Conservation (phyloP, 92 coral and sea anemone genomes). For the Zoanthus sansibaricus region DNA sequence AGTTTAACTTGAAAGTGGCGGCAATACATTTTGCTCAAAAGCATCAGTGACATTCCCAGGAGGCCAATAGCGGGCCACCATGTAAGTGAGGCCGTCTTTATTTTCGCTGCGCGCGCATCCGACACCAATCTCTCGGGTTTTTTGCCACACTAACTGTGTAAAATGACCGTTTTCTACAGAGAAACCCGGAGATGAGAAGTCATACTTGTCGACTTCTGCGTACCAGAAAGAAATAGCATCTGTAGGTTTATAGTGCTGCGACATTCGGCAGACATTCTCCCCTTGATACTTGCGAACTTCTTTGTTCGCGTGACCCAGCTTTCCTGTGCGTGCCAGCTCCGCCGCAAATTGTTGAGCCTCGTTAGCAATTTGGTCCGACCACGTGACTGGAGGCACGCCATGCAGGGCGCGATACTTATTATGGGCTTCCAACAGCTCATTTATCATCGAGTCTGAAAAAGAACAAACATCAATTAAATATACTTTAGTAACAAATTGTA, state of each 20-base stretch:
- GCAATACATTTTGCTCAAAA: slow-evolving; percentile 81
- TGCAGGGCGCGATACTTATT: slow-evolving; percentile 85
- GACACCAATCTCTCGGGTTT: slow-evolving; percentile 85
- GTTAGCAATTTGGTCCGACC: slow-evolving; percentile 87
- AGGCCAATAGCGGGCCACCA: slow-evolving; percentile 94
- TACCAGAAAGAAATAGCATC: slow-evolving; percentile 86
- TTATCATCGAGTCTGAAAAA: slow-evolving; percentile 51
- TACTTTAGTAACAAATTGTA: too few species aligned
- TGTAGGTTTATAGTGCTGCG: slow-evolving; percentile 64
- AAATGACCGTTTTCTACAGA: slow-evolving; percentile 85
- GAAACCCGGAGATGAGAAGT: slow-evolving; percentile 82
- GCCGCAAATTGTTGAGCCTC: slow-evolving; percentile 92
- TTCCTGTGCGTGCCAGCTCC: slow-evolving; percentile 79
- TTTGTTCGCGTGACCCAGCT: slow-evolving; percentile 75
- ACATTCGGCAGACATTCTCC: slow-evolving; percentile 86
- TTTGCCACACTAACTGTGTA: slow-evolving; percentile 92
- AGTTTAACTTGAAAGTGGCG: slow-evolving; percentile 45
- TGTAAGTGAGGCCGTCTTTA: slow-evolving; percentile 72
- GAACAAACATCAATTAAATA: too few species aligned
- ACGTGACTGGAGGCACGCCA: slow-evolving; percentile 83
- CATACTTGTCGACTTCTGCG: slow-evolving; percentile 73
- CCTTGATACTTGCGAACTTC: slow-evolving; percentile 85
- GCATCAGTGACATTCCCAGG: slow-evolving; percentile 87
- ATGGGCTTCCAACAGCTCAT: slow-evolving; percentile 69
- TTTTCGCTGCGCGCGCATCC: slow-evolving; percentile 82